phyloP scores from a whole-genome alignment of 2,113 vertebrate species.

The Ciconia stormi region DNA sequence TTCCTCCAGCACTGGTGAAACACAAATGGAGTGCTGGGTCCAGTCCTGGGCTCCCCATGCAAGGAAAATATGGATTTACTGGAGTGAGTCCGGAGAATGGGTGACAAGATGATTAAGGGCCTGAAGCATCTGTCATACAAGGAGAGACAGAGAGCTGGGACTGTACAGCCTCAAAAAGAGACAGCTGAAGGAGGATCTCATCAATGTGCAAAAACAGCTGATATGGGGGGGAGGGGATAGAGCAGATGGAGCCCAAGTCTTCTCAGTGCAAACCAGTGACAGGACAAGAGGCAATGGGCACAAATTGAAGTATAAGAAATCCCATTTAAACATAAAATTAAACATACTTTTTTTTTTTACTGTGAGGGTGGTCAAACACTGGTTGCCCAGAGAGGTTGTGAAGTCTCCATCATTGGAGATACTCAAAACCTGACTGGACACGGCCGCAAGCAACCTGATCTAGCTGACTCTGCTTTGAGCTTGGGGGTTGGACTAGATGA shows the following conservation, averaged over 20 bases:
- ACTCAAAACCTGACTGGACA: neutral
- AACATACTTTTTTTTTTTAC: neutral
- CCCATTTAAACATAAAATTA: neutral
- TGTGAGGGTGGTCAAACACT: neutral
- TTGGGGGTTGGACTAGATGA: neutral
- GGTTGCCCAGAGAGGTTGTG: neutral
- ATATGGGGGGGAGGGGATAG: neutral
- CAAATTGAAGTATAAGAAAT: neutral
- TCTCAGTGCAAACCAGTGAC: neutral
- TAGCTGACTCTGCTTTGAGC: neutral
- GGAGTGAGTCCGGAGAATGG: neutral
- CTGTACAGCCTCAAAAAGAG: neutral
- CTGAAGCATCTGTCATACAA: neutral
- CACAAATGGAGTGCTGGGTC: neutral
- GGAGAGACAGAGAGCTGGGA: neutral
- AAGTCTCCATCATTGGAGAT: neutral
- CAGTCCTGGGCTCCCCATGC: neutral
- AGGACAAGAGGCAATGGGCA: neutral
- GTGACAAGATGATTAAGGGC: neutral
- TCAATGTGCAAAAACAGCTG: neutral
- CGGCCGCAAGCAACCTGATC: neutral
- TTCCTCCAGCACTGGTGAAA: neutral
- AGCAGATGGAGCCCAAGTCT: neutral
- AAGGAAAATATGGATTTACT: neutral
- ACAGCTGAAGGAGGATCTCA: neutral